phyloP scores from a whole-genome alignment of 2,113 vertebrate genomes.

The Anarhynchus alexandrinus region DNA sequence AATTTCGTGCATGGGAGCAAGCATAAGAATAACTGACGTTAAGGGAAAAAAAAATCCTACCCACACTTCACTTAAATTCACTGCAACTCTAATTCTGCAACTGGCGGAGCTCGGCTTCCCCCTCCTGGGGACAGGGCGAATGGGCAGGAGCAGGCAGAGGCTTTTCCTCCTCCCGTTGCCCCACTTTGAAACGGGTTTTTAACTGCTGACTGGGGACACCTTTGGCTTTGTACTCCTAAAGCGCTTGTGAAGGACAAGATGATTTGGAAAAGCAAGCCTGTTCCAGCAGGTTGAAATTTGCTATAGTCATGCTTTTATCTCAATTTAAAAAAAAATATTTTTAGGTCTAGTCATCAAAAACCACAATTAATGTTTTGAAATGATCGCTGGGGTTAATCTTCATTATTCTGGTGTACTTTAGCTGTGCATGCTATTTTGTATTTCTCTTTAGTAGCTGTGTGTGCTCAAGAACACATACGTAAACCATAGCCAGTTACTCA shows the following conservation, averaged over 20 bases:
- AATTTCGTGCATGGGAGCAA: neutral
- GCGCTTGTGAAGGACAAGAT: neutral
- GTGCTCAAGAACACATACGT: neutral
- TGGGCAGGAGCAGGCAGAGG: neutral
- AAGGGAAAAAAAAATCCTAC: neutral
- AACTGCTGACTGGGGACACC: too few species aligned
- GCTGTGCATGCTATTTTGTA: neutral
- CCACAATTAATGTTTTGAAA: neutral
- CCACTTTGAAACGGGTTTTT: neutral
- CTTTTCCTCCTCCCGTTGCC: neutral
- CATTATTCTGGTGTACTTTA: neutral
- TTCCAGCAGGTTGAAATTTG: neutral
- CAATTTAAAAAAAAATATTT: neutral
- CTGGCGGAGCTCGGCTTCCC: neutral
- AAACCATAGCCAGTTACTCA: slow-evolving; percentile 11
- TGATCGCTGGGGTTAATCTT: neutral
- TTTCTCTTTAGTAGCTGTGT: neutral
- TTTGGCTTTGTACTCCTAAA: neutral
- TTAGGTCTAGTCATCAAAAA: neutral
- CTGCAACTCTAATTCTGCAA: neutral
- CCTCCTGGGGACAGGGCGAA: neutral
- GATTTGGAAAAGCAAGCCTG: neutral
- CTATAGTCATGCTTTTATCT: neutral
- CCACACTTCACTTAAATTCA: neutral
- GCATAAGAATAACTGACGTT: neutral